Conservation (phyloP, 2,888 invertebrate species). For the Oxytorus armatus region DNA sequence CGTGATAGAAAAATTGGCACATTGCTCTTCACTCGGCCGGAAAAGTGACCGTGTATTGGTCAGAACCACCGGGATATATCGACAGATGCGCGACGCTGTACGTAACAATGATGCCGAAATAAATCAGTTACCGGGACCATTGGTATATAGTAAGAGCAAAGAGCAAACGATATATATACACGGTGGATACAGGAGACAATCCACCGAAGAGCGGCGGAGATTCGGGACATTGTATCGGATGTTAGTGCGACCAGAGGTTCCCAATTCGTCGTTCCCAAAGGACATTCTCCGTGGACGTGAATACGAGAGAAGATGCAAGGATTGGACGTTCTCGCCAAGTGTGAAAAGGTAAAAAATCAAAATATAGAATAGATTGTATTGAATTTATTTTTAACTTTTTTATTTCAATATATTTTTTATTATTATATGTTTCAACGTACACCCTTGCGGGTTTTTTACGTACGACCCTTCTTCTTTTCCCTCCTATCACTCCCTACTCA, state of each 20-base stretch:
- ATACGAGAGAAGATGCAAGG: constrained; percentile 19
- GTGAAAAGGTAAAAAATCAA: constrained; percentile 23
- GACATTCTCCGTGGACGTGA: constrained; percentile 5
- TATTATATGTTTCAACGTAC: no score
- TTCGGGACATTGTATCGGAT: constrained; percentile 78
- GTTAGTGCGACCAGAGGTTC: constrained; percentile 78
- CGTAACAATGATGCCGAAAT: constrained; percentile 81
- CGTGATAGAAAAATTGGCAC: constrained; percentile 3
- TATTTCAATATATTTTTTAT: no score
- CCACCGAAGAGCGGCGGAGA: constrained; percentile 76
- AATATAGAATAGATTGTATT: constrained; percentile 3
- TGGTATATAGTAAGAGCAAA: constrained; percentile 61
- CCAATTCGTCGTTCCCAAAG: constrained; percentile 71
- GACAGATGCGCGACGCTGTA: constrained; percentile 80
- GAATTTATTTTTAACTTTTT: no score
- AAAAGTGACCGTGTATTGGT: constrained; percentile 35
- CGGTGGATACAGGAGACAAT: constrained; percentile 31
- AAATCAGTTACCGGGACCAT: constrained; percentile 83
- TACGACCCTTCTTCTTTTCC: no score
- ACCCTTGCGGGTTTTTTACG: no score
- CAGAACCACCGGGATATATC: constrained; percentile 73
- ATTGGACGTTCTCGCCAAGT: not conserved
- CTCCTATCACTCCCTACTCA: no score
- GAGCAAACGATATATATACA: constrained; percentile 30
- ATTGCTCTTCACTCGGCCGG: constrained; percentile 3